phyloP scores from a whole-genome alignment of 2,888 invertebrate species.

The Lycaena phlaeas region DNA sequence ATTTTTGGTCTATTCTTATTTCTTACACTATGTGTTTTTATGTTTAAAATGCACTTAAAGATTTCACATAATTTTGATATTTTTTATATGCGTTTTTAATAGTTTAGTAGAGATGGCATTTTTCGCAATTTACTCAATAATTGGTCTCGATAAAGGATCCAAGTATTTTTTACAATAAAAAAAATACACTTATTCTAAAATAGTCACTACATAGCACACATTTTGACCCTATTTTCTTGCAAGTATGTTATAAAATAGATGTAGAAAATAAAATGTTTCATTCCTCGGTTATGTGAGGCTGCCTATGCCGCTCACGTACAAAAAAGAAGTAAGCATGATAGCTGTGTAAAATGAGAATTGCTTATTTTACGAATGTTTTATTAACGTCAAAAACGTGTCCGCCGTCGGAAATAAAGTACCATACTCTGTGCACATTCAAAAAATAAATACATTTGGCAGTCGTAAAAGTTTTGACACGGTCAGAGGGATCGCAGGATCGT shows the following conservation, averaged over 20 bases:
- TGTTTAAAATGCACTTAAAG: no score
- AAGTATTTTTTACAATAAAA: no score
- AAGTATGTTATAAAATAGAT: constrained; percentile 6
- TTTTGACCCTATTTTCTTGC: background rate
- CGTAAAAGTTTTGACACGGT: background rate
- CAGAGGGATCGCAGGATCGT: constrained; percentile 7
- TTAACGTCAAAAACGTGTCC: constrained; percentile 9
- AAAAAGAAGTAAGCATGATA: constrained; percentile 11
- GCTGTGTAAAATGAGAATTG: constrained; percentile 11
- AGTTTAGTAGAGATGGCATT: no score
- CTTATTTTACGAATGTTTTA: constrained; percentile 10
- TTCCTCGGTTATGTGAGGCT: background rate
- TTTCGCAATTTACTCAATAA: no score
- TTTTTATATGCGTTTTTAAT: no score
- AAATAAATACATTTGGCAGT: constrained; percentile 5
- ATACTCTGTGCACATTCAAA: background rate
- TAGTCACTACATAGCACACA: no score
- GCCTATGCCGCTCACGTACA: constrained; percentile 8
- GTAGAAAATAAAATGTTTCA: constrained; percentile 1
- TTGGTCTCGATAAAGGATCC: no score
- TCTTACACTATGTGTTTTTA: no score
- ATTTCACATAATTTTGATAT: no score
- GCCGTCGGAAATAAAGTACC: constrained; percentile 1
- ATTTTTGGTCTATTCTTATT: no score
- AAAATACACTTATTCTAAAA: no score